Evolutionary conservation across 1,140 invertebrate genomes (phyloP), one percentile per base, ranked within the genome.

Genomic region (Leptopilina clavipes): DNA sequence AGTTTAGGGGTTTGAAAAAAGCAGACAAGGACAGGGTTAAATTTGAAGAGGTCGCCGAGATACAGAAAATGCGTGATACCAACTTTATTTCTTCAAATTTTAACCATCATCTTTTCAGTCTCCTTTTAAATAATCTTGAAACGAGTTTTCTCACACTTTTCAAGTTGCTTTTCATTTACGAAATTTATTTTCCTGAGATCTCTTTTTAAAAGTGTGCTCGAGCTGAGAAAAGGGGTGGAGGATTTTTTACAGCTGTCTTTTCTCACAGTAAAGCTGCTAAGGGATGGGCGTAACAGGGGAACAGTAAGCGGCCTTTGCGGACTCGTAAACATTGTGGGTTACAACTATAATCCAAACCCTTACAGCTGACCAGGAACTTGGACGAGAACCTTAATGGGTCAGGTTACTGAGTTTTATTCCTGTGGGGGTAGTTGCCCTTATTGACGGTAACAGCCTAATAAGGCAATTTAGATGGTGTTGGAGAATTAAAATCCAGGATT

Each of bases 251-350:
- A 65, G 59, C 59, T 65, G 59, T n/a, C 59, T 31, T 31, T 31
- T 31, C 59, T 31, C 59, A 65, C 59, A 65, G 25, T 65, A 65
- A 65, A 65, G 59, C 59, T 65, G 31, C 19, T 31, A 65, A 65
- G 59, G 59, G 59, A 65, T 65, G 59, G 59, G 59, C 59, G 59
- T 65, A 65, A 74, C 71, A 22, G 76, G 72, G 76, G 76, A 79
- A 79, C 78, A 75, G 82, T 87, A 87, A 87, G 84, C 85, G 86
- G 85, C 79, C 85, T 85, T 85, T 74, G 82, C 78, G 79, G 86
- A 83, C 83, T 86, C 86, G 81, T 87, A 87, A 87, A 87, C 80
- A 83, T 80, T 79, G 74, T 72, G 70, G 78, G 74, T 76, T 81
- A 79, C 80, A 81, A 81, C 85, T 74, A 79, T 84, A 85, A 86